Conservation (phyloP, 2,113 vertebrate species). For the Neopipo cinnamomea region DNA sequence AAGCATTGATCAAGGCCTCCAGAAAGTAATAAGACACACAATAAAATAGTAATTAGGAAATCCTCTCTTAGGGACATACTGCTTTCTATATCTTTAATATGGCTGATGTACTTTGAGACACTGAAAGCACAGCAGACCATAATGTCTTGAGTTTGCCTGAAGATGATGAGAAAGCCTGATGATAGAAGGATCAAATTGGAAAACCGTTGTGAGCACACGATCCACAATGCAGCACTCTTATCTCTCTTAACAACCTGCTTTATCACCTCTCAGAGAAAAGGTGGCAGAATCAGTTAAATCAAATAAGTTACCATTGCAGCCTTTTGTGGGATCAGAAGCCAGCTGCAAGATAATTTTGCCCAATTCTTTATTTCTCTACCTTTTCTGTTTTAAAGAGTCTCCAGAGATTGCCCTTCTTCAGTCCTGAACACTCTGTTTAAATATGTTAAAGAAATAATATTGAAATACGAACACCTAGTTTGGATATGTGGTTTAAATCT, state of each 20-base stretch:
- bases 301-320: neutral
- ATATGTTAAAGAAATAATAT: neutral
- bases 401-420: neutral
- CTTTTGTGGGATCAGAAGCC: neutral
- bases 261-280: neutral
- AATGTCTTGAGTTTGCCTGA: neutral
- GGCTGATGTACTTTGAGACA: neutral
- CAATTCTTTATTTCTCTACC: neutral
- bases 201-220: neutral
- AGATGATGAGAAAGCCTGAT: neutral
- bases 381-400: neutral
- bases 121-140: neutral
- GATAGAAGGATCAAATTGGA: neutral
- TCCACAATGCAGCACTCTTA: neutral
- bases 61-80: neutral
- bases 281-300: conserved; percentile 5
- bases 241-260: neutral
- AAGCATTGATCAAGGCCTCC: neutral
- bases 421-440: neutral
- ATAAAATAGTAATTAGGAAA: neutral
- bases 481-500: neutral
- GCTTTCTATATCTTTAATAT: neutral
- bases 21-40: neutral
- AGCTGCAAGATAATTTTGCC: neutral
- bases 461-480: neutral